Percentiles rank a stretch among this genome's conserved stretches.
These are phyloP conservation scores for Rhinoderma darwinii DNA, from an alignment of 2,113 vertebrate species.

Conservation along the genomic window DNA sequence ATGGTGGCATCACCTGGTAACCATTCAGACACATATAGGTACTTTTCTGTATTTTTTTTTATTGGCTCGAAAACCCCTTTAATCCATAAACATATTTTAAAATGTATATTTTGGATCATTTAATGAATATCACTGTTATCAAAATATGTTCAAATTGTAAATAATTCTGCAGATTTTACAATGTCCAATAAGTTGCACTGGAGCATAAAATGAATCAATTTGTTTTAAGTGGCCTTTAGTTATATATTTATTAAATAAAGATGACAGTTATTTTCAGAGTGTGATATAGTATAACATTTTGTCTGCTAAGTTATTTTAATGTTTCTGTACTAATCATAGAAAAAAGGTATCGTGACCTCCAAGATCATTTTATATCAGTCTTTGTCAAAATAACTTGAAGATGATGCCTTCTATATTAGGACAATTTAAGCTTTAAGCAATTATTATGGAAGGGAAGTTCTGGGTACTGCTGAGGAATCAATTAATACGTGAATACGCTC, in stretches of 20 bases:
- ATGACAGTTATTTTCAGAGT: slow-evolving; percentile 25
- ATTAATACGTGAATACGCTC: slow-evolving; percentile 48
- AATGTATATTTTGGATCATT: not conserved
- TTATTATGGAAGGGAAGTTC: slow-evolving; percentile 59
- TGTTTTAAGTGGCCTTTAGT: slow-evolving; percentile 43
- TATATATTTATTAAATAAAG: slow-evolving; percentile 51
- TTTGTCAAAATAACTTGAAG: slow-evolving; percentile 52
- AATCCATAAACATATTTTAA: not conserved
- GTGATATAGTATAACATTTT: slow-evolving; percentile 32
- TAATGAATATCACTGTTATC: not conserved
- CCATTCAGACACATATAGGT: too few relatives aligned
- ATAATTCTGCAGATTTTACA: slow-evolving; percentile 23
- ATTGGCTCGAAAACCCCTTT: too few relatives aligned
- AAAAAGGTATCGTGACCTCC: slow-evolving; percentile 43
- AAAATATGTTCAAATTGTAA: not conserved
- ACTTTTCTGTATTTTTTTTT: too few relatives aligned
- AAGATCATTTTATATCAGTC: slow-evolving; percentile 43
- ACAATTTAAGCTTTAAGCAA: slow-evolving; percentile 51
- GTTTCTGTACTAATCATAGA: slow-evolving; percentile 33
- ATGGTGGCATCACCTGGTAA: too few relatives aligned
- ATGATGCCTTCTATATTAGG: slow-evolving; percentile 42
- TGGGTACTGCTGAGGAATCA: slow-evolving; percentile 42
- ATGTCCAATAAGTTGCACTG: not conserved
- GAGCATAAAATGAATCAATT: slow-evolving; percentile 51
- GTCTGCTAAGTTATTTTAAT: slow-evolving; percentile 35